phyloP scores from a whole-genome alignment of 2,797 vertebrate genomes.

The Botia almorhae region DNA sequence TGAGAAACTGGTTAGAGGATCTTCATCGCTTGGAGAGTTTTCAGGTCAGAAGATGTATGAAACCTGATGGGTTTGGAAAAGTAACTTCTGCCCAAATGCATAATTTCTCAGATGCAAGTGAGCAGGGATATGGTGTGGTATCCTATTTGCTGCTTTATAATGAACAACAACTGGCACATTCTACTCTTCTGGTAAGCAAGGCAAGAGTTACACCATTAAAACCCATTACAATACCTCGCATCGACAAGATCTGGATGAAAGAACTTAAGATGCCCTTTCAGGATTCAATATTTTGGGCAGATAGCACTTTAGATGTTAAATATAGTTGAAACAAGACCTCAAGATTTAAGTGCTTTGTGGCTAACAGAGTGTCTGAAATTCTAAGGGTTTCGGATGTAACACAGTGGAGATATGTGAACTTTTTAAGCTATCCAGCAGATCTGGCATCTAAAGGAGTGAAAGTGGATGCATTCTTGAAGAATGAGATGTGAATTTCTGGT shows the following conservation, averaged over 20 bases:
- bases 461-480: neutral
- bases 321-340: neutral
- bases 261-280: neutral
- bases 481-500: neutral
- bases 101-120: neutral
- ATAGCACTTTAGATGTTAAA: neutral
- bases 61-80: neutral
- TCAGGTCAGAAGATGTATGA: neutral
- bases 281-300: neutral
- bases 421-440: neutral
- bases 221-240: neutral
- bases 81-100: neutral
- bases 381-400: neutral
- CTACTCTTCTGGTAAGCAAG: neutral
- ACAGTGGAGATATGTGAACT: neutral
- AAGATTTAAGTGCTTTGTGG: slow-evolving; percentile 6
- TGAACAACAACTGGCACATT: neutral
- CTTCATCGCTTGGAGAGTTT: neutral
- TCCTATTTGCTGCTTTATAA: neutral
- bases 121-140: neutral
- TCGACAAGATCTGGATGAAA: neutral
- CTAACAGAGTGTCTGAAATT: neutral
- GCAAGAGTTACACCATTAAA: slow-evolving; percentile 12
- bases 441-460: neutral
- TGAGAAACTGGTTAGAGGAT: neutral